A percentile compares a stretch with the other conserved stretches of the same genome.
Conservation (phyloP, 2,113 vertebrate genomes). For the Muntiacus muntjak region DNA sequence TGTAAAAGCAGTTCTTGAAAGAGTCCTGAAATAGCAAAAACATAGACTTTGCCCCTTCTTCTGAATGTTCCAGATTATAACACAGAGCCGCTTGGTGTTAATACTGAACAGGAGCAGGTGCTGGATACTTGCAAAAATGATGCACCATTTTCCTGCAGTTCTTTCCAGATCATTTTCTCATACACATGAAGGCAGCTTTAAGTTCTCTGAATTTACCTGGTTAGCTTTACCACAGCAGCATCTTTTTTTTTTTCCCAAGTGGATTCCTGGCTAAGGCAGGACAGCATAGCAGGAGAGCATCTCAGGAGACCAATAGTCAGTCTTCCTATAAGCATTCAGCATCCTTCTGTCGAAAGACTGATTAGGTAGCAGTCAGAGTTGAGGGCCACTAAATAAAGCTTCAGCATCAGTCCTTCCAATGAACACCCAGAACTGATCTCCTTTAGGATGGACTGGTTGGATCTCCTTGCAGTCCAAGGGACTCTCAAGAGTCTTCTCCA, state of each 20-base stretch:
- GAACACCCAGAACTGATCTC: too few relatives aligned
- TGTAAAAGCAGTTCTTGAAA: background rate
- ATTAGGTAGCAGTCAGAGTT: background rate
- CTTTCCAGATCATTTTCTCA: background rate
- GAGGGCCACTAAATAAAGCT: background rate
- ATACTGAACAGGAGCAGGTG: background rate
- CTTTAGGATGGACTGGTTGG: too few relatives aligned
- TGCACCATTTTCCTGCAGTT: background rate
- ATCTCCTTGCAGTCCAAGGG: too few relatives aligned
- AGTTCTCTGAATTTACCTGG: background rate
- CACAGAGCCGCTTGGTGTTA: background rate
- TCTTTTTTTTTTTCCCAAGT: background rate
- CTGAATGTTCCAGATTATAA: background rate
- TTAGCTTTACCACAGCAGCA: background rate
- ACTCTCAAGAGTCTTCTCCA: too few relatives aligned
- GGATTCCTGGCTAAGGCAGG: background rate
- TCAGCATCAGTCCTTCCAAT: too few relatives aligned
- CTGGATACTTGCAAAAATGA: background rate
- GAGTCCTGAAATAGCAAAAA: background rate
- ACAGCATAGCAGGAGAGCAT: background rate
- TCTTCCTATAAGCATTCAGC: background rate
- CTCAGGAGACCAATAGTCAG: background rate
- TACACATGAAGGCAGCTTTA: background rate
- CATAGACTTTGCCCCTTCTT: background rate
- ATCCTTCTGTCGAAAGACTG: background rate